phyloP scores from a whole-genome alignment of 2,888 invertebrate genomes.

The Cheilosia grossa region DNA sequence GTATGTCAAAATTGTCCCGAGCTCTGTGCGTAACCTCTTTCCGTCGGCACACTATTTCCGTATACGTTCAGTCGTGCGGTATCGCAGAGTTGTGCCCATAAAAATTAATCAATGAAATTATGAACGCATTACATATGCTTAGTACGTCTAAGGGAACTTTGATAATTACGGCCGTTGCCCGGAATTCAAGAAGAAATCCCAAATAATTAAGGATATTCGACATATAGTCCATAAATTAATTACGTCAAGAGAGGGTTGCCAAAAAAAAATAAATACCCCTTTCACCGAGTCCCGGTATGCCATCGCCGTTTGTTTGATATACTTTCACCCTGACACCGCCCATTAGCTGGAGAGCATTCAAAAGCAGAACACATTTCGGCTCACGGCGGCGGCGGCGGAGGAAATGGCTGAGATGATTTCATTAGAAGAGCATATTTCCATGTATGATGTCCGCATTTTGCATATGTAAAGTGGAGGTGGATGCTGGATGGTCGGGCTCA shows the following conservation, averaged over 20 bases:
- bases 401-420: constrained; percentile 62
- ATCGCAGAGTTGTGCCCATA: constrained; percentile 1
- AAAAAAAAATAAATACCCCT: constrained; percentile 30
- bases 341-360: constrained; percentile 32
- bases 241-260: constrained; percentile 8
- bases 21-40: not conserved
- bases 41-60: constrained; percentile 3
- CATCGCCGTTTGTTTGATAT: constrained; percentile 51
- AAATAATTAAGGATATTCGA: constrained; percentile 54
- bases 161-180: constrained; percentile 5
- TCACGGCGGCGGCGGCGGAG: constrained; percentile 5
- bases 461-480: constrained; percentile 16
- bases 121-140: constrained; percentile 48
- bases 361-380: constrained; percentile 20
- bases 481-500: not conserved
- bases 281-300: constrained; percentile 10
- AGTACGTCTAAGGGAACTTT: constrained; percentile 33
- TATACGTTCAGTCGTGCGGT: no score
- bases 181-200: constrained; percentile 45
- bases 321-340: constrained; percentile 28
- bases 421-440: constrained; percentile 73
- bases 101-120: constrained; percentile 47
- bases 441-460: constrained; percentile 64
- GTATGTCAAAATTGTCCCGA: not conserved
- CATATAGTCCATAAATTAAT: constrained; percentile 56